A percentile compares a stretch with the other conserved stretches of the same genome.
These are phyloP conservation scores for Temnothorax longispinosus DNA, from an alignment of 1,140 invertebrate species.

Conservation along the genomic window DNA sequence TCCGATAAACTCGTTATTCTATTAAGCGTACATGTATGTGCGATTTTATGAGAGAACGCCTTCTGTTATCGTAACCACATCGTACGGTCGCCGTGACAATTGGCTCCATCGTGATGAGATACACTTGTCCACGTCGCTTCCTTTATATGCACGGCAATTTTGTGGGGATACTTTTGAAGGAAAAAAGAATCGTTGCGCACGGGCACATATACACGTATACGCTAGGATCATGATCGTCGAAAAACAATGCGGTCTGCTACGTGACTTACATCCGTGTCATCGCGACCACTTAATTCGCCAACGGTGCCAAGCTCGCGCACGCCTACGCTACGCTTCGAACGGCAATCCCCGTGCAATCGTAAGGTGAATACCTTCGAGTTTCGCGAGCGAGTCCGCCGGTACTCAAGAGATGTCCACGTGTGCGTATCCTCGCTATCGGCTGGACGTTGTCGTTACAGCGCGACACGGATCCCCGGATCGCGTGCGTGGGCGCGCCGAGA, in stretches of 20 bases:
- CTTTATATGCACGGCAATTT: slow-evolving; percentile 9
- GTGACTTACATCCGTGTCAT: slow-evolving; percentile 12
- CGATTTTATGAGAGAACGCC: slow-evolving; percentile 16
- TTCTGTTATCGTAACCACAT: slow-evolving; percentile 35
- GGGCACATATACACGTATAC: too few species aligned
- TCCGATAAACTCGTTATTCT: slow-evolving; percentile 58
- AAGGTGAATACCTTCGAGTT: slow-evolving; percentile 25
- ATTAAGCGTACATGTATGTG: slow-evolving; percentile 29
- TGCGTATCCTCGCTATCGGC: slow-evolving; percentile 30
- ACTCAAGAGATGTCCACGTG: slow-evolving; percentile 11
- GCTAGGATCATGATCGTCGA: neutral
- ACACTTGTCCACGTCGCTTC: neutral
- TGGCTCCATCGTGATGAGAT: neutral
- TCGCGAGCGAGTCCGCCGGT: slow-evolving; percentile 2
- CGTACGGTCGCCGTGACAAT: slow-evolving; percentile 14
- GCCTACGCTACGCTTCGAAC: neutral
- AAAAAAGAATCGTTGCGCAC: neutral
- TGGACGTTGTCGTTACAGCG: slow-evolving; percentile 40
- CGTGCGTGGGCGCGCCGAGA: slow-evolving; percentile 55
- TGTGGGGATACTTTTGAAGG: neutral
- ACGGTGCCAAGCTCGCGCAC: slow-evolving; percentile 30
- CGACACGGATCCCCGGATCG: slow-evolving; percentile 32
- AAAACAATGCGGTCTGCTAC: neutral
- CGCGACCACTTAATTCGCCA: slow-evolving; percentile 38
- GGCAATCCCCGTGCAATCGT: slow-evolving; percentile 18